phyloP scores from a whole-genome alignment of 1,140 invertebrate species.

The Mesaphorura yosii region DNA sequence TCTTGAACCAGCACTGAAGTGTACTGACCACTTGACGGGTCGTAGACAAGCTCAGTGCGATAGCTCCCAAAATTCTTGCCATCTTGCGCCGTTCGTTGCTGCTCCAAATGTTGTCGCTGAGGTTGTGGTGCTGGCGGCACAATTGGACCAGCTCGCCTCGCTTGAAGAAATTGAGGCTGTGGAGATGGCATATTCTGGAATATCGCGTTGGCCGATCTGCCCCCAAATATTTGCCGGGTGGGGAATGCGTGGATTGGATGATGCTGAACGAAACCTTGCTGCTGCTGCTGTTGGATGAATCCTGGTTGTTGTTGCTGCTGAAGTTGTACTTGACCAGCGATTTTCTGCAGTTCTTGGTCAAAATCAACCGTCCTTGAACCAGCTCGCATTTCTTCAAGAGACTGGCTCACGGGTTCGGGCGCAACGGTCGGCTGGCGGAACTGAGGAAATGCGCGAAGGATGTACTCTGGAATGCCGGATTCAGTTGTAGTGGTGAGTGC shows the following conservation, averaged over 20 bases:
- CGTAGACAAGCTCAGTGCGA: conserved; percentile 61
- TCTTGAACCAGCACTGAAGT: conserved; percentile 65
- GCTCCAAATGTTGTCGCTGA: neutral
- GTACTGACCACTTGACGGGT: conserved; percentile 64
- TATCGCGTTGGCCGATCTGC: neutral
- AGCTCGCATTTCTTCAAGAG: conserved; percentile 10
- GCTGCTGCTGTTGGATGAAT: conserved; percentile 32
- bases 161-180: neutral
- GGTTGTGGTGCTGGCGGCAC: conserved; percentile 8
- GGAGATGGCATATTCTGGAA: neutral
- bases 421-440: neutral
- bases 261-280: conserved; percentile 32
- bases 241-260: conserved; percentile 35
- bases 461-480: neutral
- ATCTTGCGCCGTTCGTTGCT: conserved; percentile 4
- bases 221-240: conserved; percentile 7
- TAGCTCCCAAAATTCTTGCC: conserved; percentile 41
- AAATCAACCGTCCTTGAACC: conserved; percentile 15
- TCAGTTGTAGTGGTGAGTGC: conserved; percentile 3
- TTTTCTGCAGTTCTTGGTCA: conserved; percentile 33
- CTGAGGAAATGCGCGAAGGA: neutral
- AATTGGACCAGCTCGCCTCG: no score
- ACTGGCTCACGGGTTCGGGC: neutral
- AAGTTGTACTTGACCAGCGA: conserved; percentile 32
- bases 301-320: conserved; percentile 41